These are phyloP conservation scores for Dyspetes luteomarginatus DNA, from an alignment of 2,888 invertebrate genomes.

Conservation along the genomic window DNA sequence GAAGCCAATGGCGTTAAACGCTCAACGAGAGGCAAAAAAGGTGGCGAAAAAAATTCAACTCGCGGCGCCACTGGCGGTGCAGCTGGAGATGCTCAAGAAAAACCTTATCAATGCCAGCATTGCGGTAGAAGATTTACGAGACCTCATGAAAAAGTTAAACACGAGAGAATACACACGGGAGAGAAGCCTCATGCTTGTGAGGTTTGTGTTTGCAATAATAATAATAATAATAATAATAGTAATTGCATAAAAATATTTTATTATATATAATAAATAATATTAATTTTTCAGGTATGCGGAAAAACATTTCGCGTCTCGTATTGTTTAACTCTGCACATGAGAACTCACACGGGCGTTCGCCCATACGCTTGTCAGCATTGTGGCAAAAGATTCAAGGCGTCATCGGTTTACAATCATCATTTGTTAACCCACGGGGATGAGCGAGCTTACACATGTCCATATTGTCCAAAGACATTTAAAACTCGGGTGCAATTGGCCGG, in stretches of 20 bases:
- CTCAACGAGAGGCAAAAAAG: constrained; percentile 2
- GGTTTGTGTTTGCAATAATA: constrained; percentile 67
- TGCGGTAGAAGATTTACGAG: constrained; percentile 89
- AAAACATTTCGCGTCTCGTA: constrained; percentile 92
- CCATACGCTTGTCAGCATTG: constrained; percentile 91
- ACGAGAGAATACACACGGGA: constrained; percentile 93
- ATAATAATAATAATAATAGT: not conserved
- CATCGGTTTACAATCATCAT: constrained; percentile 92
- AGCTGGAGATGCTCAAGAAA: constrained; percentile 69
- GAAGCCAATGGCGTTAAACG: constrained; percentile 11
- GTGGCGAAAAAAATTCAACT: not conserved
- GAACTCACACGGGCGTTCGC: constrained; percentile 91
- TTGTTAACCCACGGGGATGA: constrained; percentile 90
- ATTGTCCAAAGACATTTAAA: constrained; percentile 91
- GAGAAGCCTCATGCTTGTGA: constrained; percentile 92
- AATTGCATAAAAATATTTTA: not conserved
- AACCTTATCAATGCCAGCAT: constrained; percentile 89
- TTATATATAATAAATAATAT: not conserved
- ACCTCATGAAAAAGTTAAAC: constrained; percentile 93
- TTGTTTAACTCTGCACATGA: constrained; percentile 91
- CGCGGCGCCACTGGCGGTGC: not conserved
- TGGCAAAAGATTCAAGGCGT: constrained; percentile 90
- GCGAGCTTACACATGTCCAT: constrained; percentile 90
- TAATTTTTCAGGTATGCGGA: constrained; percentile 86
- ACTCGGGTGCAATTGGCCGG: constrained; percentile 91